These are phyloP conservation scores for Philaethria dido DNA, from an alignment of 2,888 invertebrate species.

Conservation along the genomic window DNA sequence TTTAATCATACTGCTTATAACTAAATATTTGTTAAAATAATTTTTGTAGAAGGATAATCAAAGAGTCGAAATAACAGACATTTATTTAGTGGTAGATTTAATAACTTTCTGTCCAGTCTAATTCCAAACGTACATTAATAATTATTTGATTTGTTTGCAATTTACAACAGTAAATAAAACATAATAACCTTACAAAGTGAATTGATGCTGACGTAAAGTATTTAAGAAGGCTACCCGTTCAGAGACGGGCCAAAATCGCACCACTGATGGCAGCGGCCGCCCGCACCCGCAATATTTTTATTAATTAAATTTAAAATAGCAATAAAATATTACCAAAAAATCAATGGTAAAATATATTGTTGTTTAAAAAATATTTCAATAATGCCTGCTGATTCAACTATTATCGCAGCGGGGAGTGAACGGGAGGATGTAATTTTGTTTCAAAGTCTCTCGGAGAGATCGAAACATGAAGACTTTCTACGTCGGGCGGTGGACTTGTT, in stretches of 20 bases:
- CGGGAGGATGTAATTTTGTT: slow-evolving; percentile 64
- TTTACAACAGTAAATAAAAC: slow-evolving; percentile 41
- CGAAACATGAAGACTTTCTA: slow-evolving; percentile 89
- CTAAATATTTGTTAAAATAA: too few relatives aligned
- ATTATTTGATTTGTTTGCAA: slow-evolving; percentile 42
- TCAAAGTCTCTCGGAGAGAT: slow-evolving; percentile 85
- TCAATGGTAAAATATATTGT: slow-evolving; percentile 36
- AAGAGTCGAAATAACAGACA: too few relatives aligned
- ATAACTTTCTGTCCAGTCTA: slow-evolving; percentile 24
- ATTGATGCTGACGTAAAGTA: slow-evolving; percentile 69
- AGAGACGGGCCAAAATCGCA: slow-evolving; percentile 68
- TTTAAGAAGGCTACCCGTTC: slow-evolving; percentile 74
- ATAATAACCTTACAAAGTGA: slow-evolving; percentile 71
- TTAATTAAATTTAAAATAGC: slow-evolving; percentile 22
- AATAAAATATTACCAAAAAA: slow-evolving; percentile 28
- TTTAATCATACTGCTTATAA: too few relatives aligned
- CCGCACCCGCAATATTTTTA: slow-evolving; percentile 53
- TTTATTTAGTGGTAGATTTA: not conserved
- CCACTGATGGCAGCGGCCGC: slow-evolving; percentile 65
- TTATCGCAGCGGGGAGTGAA: slow-evolving; percentile 65
- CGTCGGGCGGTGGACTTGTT: slow-evolving; percentile 88
- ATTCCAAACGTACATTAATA: slow-evolving; percentile 19
- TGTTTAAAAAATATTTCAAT: slow-evolving; percentile 44
- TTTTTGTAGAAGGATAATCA: too few relatives aligned
- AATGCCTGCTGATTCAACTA: slow-evolving; percentile 79